These are phyloP conservation scores for Leucoma salicis DNA, from an alignment of 2,888 invertebrate species.

Conservation along the genomic window DNA sequence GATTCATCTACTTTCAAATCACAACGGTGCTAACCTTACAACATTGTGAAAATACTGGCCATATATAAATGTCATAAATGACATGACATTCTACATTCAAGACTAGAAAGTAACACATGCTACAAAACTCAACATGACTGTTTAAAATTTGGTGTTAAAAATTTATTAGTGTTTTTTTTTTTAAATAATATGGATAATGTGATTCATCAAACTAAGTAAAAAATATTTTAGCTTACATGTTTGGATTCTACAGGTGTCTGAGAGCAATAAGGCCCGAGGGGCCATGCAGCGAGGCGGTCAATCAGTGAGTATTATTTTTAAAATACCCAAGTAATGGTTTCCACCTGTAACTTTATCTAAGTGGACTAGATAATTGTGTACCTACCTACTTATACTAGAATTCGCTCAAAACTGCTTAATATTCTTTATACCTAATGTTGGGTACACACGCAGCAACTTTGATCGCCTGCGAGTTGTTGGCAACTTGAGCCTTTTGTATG, in stretches of 20 bases:
- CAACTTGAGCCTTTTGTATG: too few species aligned
- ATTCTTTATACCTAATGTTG: too few species aligned
- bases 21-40: too few species aligned
- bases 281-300: slow-evolving; percentile 47
- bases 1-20: too few species aligned
- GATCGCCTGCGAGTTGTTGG: too few species aligned
- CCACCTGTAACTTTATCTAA: too few species aligned
- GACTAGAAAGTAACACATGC: neutral
- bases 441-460: too few species aligned
- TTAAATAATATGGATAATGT: neutral
- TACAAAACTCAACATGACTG: neutral
- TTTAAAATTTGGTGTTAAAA: neutral
- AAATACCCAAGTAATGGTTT: too few species aligned
- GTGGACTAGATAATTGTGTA: too few species aligned
- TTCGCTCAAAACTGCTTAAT: too few species aligned
- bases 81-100: neutral
- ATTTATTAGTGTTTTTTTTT: neutral
- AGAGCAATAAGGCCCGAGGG: slow-evolving; percentile 45
- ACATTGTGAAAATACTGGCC: slow-evolving; percentile 10
- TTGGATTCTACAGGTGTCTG: slow-evolving; percentile 38
- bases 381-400: too few species aligned
- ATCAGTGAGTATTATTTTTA: slow-evolving; percentile 31
- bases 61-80: neutral
- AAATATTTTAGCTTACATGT: slow-evolving; percentile 4
- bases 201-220: neutral